Percentiles rank a stretch among this genome's conserved stretches.
phyloP scores from a whole-genome alignment of 2,888 invertebrate species.

The Hipparchia semele region DNA sequence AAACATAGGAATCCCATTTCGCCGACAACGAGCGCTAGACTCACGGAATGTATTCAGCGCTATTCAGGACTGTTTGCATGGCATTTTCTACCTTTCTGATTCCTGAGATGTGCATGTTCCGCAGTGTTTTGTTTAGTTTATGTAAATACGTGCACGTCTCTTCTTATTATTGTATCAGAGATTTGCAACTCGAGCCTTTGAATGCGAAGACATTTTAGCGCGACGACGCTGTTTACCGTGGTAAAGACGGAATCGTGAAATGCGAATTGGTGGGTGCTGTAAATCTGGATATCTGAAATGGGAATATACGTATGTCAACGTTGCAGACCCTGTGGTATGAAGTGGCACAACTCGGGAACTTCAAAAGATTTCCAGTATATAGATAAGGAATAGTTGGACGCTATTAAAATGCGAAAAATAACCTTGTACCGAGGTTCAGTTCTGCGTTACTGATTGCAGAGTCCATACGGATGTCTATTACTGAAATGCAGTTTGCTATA shows the following conservation, averaged over 20 bases:
- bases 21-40: conserved; percentile 26
- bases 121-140: conserved; percentile 11
- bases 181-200: neutral
- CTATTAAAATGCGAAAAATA: too few relatives aligned
- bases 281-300: neutral
- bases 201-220: neutral
- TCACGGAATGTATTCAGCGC: conserved; percentile 25
- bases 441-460: too few relatives aligned
- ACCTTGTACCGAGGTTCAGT: too few relatives aligned
- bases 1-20: conserved; percentile 39
- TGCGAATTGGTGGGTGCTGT: too few relatives aligned
- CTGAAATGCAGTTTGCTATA: too few relatives aligned
- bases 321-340: too few relatives aligned
- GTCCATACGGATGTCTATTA: too few relatives aligned
- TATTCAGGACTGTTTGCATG: conserved; percentile 18
- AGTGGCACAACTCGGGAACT: too few relatives aligned
- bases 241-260: too few relatives aligned
- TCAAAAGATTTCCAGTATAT: too few relatives aligned
- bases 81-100: conserved; percentile 19
- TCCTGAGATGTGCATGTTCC: conserved; percentile 19
- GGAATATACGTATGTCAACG: conserved; percentile 1
- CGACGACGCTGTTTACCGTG: too few relatives aligned
- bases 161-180: conserved; percentile 1
- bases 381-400: too few relatives aligned
- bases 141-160: conserved; percentile 2